Evolutionary conservation across 1,140 invertebrate species (phyloP).

Genomic region (Acromyrmex heyeri): DNA sequence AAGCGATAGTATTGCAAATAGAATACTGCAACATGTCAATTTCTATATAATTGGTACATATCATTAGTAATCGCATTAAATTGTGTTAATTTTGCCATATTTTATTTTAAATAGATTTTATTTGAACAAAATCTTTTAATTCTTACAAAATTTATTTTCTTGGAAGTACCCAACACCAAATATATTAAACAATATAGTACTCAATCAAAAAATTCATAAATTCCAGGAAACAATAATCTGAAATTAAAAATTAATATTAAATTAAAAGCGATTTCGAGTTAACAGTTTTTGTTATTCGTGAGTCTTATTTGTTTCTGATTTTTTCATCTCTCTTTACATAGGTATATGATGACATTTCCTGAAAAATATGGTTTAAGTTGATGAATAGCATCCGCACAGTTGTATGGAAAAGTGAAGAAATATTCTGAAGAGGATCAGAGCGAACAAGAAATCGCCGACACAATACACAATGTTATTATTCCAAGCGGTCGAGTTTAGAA

Average conservation of each 20-base stretch:
- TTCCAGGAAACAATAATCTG: not conserved
- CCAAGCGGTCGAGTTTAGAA: slow-evolving; percentile 73
- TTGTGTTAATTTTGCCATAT: not conserved
- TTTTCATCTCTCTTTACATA: not conserved
- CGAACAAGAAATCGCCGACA: slow-evolving; percentile 18
- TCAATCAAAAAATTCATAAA: not conserved
- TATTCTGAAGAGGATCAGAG: slow-evolving; percentile 25
- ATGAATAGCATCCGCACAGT: not conserved
- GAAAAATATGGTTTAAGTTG: not conserved
- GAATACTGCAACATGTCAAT: not conserved
- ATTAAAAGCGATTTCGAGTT: not conserved
- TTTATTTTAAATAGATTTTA: not conserved
- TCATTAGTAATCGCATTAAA: not conserved
- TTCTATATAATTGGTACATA: not conserved
- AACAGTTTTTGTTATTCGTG: not conserved
- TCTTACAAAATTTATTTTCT: not conserved
- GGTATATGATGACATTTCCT: not conserved
- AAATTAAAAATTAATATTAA: not conserved
- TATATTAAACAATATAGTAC: not conserved
- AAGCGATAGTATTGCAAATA: no score
- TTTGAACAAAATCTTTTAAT: not conserved
- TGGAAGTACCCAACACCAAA: not conserved
- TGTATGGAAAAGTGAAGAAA: slow-evolving; percentile 24
- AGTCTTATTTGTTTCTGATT: not conserved
- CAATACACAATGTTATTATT: slow-evolving; percentile 79